Evolutionary conservation across 1,140 invertebrate genomes (phyloP).

Genomic region (Macrosteles quadrilineatus): DNA sequence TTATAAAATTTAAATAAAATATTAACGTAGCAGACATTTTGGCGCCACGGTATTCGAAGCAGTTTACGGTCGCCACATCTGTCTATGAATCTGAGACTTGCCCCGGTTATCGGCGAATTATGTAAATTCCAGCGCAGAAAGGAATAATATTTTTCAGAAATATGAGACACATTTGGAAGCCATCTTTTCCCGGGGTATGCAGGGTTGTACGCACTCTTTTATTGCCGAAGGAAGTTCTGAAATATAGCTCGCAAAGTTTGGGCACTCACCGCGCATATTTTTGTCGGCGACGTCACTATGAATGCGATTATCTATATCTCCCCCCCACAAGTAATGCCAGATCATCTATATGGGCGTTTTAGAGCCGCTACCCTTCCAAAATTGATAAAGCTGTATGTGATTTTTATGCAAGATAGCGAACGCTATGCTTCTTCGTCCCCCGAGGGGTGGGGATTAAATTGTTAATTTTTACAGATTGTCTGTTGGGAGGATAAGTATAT

Average conservation of each 20-base stretch:
- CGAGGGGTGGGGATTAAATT: no score
- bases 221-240: constrained; percentile 3
- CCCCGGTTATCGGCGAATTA: constrained; percentile 38
- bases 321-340: constrained; percentile 2
- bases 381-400: constrained; percentile 22
- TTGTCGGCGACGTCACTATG: not conserved
- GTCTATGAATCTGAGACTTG: constrained; percentile 39
- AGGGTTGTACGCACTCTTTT: not conserved
- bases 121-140: constrained; percentile 37
- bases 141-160: constrained; percentile 40
- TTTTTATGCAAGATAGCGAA: constrained; percentile 26
- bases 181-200: constrained; percentile 27
- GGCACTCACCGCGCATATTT: not conserved
- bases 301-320: not conserved
- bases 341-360: constrained; percentile 18
- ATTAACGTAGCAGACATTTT: no score
- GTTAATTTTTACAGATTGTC: no score
- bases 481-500: no score
- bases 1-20: no score
- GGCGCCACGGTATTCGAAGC: no score
- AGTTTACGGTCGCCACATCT: constrained; percentile 30
- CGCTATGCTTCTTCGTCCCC: not conserved
- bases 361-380: not conserved
- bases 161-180: constrained; percentile 34
- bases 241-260: not conserved